Conservation (phyloP, 2,888 invertebrate genomes). For the Nymphalis c-album region DNA sequence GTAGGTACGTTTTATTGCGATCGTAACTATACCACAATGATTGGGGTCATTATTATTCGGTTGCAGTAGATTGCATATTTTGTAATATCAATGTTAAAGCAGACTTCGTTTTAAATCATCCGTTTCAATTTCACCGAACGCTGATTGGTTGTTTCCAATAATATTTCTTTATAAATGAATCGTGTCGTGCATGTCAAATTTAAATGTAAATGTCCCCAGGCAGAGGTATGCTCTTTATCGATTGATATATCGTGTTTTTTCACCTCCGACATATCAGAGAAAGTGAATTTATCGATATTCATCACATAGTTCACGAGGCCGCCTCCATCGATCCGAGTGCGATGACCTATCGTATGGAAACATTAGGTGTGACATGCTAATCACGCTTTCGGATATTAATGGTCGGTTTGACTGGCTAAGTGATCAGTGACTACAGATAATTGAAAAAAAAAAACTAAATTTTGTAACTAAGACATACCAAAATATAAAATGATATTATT, state of each 20-base stretch:
- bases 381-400: slow-evolving; percentile 4
- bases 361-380: slow-evolving; percentile 21
- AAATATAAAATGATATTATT: no score
- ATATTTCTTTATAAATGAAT: slow-evolving; percentile 42
- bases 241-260: slow-evolving; percentile 59
- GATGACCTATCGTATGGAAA: slow-evolving; percentile 41
- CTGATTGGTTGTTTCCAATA: slow-evolving; percentile 53
- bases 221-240: slow-evolving; percentile 58
- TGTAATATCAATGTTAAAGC: slow-evolving; percentile 51
- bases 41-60: background rate
- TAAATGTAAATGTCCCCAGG: slow-evolving; percentile 43
- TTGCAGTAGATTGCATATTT: background rate
- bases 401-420: background rate
- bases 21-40: background rate
- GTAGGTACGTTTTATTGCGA: no score
- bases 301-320: slow-evolving; percentile 60
- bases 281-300: slow-evolving; percentile 58
- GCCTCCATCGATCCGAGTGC: slow-evolving; percentile 54
- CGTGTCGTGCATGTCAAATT: slow-evolving; percentile 28
- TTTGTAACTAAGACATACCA: no score
- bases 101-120: slow-evolving; percentile 70
- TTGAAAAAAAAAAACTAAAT: no score
- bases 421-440: no score
- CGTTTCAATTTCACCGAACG: slow-evolving; percentile 63
- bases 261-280: slow-evolving; percentile 59